phyloP scores from a whole-genome alignment of 2,113 vertebrate species.

The Scortum barcoo region DNA sequence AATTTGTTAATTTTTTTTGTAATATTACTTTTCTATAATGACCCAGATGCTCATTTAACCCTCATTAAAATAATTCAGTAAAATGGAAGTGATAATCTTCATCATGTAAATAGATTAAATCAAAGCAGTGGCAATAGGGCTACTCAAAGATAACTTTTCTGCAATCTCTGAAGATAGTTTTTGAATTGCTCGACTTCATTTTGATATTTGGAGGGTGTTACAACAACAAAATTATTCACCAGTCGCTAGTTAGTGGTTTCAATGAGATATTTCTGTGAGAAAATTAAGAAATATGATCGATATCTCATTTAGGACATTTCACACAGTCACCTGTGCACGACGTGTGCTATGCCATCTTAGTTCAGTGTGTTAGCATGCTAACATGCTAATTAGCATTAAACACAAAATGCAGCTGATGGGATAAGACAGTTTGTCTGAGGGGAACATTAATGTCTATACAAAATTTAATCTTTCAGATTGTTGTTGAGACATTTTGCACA shows the following conservation, averaged over 20 bases:
- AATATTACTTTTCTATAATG: slow-evolving; percentile 24
- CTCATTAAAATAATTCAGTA: slow-evolving; percentile 9
- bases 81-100: not conserved
- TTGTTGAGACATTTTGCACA: not conserved
- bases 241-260: not conserved
- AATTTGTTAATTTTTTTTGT: slow-evolving; percentile 19
- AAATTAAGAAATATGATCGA: not conserved
- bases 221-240: not conserved
- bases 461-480: not conserved
- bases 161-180: not conserved
- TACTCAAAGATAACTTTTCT: not conserved
- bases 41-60: slow-evolving; percentile 5
- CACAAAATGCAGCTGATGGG: too few relatives aligned
- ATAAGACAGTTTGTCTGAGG: not conserved
- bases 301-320: too few relatives aligned
- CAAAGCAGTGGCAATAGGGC: not conserved
- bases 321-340: too few relatives aligned
- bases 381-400: too few relatives aligned
- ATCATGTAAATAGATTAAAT: not conserved
- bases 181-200: not conserved
- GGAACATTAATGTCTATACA: not conserved
- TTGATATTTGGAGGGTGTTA: not conserved
- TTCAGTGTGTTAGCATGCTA: too few relatives aligned
- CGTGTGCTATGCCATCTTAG: too few relatives aligned
- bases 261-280: not conserved